Base-by-base conservation (phyloP, 2,888 invertebrate genomes). In the Tricholauxania praeusta region DNA sequence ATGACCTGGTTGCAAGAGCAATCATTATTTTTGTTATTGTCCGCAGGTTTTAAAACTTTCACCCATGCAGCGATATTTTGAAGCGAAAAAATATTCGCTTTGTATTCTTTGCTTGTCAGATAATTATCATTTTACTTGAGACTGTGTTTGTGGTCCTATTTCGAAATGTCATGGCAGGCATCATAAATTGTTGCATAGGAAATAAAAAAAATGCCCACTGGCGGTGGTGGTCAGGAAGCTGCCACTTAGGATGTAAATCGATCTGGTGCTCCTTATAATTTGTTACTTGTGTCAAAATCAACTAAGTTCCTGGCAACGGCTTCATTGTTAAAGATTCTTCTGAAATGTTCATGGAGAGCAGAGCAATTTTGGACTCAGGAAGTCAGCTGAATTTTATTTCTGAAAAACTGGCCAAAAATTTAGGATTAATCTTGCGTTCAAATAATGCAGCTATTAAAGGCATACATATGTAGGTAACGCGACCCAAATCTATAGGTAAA, bases 11-110 rank as follows among this genome's bases (percentile, higher is more conserved):
- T 68, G 68, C 52, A 22, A 52, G 6, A 22, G 57, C 47, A 15
- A 47, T 15, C 68, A 68, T 39, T 7, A 8, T 17, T 15, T 59
- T 15, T 28, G 1, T 22, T 48, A 19, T 12, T 68, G 59, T 49
- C 12, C 47, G 3, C 7, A 14, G 2, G 48, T 72, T 59, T 49
- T 72, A 65, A 14, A 32, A 49, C 47, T 65, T 17, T 48, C 47
- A 47, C 71, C 71, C 22, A 55, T 62, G 15, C 70, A 70, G 32
- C 53, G 62, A n/a, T 70, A 70, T 51, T 62, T 62, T 28, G 70
- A 70, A 60, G 62, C 62, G 22, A 60, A 60, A 60, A 59, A 62
- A 22, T n/a, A 60, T 59, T 17, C 19, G n/a, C 49, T 70, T 17
- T 70, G 70, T n/a, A 59, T 60, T 51, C 52, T 70, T 51, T 70